Evolutionary conservation across 1,140 invertebrate species (phyloP).

Genomic region (Philopotamus ludificatus): DNA sequence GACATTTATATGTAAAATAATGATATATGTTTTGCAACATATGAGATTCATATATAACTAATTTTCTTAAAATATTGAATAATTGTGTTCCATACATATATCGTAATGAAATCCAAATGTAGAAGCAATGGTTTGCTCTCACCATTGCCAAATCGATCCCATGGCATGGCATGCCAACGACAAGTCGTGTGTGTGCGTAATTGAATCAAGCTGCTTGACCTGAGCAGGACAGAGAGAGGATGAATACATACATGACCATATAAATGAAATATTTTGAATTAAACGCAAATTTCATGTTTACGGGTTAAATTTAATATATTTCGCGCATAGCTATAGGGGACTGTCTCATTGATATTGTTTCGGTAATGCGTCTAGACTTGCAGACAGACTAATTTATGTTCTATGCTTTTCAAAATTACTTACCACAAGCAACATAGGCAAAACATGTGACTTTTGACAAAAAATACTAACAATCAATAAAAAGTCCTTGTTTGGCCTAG

Average conservation of each 20-base stretch:
- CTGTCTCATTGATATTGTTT: slow-evolving; percentile 14
- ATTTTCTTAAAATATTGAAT: too few relatives aligned
- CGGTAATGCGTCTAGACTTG: slow-evolving; percentile 24
- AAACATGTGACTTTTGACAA: neutral
- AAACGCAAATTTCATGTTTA: neutral
- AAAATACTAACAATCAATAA: too few relatives aligned
- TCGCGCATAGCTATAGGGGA: neutral
- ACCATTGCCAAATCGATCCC: too few relatives aligned
- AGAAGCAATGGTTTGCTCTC: too few relatives aligned
- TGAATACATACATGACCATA: too few relatives aligned
- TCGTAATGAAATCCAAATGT: too few relatives aligned
- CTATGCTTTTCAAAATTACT: slow-evolving; percentile 18
- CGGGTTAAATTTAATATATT: neutral
- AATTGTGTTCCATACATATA: too few relatives aligned
- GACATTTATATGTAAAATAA: too few relatives aligned
- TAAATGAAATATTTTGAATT: too few relatives aligned
- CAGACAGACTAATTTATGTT: slow-evolving; percentile 27
- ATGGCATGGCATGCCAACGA: slow-evolving; percentile 7
- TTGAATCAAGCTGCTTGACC: slow-evolving; percentile 17
- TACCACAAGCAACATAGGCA: neutral
- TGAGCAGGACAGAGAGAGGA: neutral
- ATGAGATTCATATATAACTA: too few relatives aligned
- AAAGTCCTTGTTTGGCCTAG: too few relatives aligned
- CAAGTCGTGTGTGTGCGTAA: slow-evolving; percentile 9
- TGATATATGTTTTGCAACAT: too few relatives aligned